A percentile compares a stretch with the other conserved stretches of the same genome.
phyloP scores from a whole-genome alignment of 2,797 vertebrate genomes.

The Tarsius wallacei region DNA sequence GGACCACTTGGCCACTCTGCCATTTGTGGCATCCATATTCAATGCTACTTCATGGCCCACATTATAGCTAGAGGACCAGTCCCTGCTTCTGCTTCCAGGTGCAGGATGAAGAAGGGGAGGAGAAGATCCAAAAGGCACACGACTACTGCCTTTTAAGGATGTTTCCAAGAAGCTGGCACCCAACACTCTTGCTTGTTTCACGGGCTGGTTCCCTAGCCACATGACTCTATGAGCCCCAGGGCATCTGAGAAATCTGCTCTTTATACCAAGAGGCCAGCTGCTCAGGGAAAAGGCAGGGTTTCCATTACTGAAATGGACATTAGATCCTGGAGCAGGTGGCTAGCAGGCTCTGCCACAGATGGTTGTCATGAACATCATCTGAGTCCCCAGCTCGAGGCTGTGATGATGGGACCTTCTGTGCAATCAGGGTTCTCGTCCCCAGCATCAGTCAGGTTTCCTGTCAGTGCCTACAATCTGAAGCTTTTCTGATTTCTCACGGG shows the following conservation, averaged over 20 bases:
- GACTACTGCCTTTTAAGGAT: neutral
- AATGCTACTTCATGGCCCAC: neutral
- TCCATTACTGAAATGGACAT: neutral
- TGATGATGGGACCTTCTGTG: neutral
- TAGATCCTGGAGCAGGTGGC: neutral
- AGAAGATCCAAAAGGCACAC: neutral
- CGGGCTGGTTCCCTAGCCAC: neutral
- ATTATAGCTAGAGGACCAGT: neutral
- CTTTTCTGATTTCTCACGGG: neutral
- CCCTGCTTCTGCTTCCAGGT: neutral
- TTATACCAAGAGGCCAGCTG: neutral
- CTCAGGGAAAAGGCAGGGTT: neutral
- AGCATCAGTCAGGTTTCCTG: rapidly evolving
- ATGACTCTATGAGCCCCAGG: neutral
- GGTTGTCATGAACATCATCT: rapidly evolving
- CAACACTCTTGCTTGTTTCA: neutral
- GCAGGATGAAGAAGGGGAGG: neutral
- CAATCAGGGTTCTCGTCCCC: rapidly evolving
- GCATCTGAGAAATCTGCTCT: neutral
- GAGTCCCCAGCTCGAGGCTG: neutral
- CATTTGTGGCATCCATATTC: neutral
- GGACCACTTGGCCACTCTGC: too few relatives aligned
- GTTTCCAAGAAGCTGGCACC: neutral
- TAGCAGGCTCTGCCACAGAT: neutral
- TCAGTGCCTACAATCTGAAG: neutral